Evolutionary conservation across 2,113 vertebrate species (phyloP).

Genomic region (Alectura lathami): DNA sequence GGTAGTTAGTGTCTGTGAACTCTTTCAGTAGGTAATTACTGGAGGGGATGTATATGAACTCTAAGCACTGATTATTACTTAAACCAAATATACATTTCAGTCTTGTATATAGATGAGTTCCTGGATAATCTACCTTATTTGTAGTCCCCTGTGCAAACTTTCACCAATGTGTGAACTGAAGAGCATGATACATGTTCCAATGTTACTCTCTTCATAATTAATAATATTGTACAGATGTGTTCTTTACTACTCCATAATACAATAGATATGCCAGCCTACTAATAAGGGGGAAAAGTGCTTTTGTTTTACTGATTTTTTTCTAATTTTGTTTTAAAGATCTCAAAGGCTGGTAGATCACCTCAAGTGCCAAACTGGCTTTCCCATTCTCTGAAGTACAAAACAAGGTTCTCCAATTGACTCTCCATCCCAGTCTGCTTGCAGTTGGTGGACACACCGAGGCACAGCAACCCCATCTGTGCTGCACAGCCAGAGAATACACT

Average conservation of each 20-base stretch:
- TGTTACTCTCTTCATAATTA: background rate
- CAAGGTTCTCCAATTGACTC: background rate
- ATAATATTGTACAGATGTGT: background rate
- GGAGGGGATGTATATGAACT: constrained; percentile 31
- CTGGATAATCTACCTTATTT: background rate
- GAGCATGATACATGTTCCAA: background rate
- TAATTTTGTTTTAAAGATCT: background rate
- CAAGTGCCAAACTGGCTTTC: background rate
- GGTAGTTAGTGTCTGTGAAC: constrained; percentile 55
- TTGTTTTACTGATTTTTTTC: background rate
- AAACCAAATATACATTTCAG: background rate
- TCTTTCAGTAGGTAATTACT: constrained; percentile 32
- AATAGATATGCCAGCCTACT: background rate
- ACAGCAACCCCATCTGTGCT: background rate
- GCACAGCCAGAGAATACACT: background rate
- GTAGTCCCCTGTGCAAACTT: background rate
- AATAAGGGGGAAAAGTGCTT: background rate
- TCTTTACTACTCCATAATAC: background rate
- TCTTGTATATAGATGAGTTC: background rate
- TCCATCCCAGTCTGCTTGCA: rapidly evolving
- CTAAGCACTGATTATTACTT: background rate
- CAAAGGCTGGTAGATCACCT: background rate
- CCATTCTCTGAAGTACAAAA: background rate
- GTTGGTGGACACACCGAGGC: background rate
- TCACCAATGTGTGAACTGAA: background rate